phyloP scores from a whole-genome alignment of 2,888 invertebrate genomes.

The Marronus borbonicus region DNA sequence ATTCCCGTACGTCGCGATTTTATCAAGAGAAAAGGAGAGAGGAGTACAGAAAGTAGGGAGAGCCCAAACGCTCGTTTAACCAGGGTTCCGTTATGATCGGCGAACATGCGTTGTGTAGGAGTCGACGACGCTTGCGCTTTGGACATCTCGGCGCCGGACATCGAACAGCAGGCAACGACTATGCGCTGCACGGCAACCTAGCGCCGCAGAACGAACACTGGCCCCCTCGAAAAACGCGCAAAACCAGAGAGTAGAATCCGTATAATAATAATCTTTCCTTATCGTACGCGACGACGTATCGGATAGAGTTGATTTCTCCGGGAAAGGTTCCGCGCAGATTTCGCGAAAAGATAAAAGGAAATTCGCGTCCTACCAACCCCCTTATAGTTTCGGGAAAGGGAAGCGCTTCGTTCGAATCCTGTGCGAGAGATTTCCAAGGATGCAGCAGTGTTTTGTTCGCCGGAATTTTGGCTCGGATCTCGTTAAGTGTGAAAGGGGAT shows the following conservation, averaged over 20 bases:
- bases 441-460: neutral
- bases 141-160: conserved; percentile 62
- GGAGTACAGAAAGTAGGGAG: too few relatives aligned
- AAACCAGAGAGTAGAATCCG: too few relatives aligned
- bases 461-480: neutral
- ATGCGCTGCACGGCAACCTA: conserved; percentile 62
- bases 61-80: conserved; percentile 39
- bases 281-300: too few relatives aligned
- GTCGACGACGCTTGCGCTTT: conserved; percentile 55
- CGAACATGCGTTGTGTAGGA: conserved; percentile 58
- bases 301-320: neutral
- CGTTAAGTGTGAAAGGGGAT: neutral
- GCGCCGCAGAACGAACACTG: neutral
- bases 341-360: too few relatives aligned
- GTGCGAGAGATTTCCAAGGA: too few relatives aligned
- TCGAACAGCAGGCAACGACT: conserved; percentile 63
- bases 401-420: too few relatives aligned
- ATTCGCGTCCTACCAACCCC: too few relatives aligned
- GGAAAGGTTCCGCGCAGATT: too few relatives aligned
- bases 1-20: too few relatives aligned
- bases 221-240: neutral
- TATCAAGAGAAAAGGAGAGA: neutral
- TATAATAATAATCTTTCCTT: too few relatives aligned
- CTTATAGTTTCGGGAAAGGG: too few relatives aligned
- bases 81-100: conserved; percentile 45